A percentile compares a stretch with the other conserved stretches of the same genome.
These are phyloP conservation scores for Nibea albiflora DNA, from an alignment of 2,113 vertebrate species.

Conservation along the genomic window DNA sequence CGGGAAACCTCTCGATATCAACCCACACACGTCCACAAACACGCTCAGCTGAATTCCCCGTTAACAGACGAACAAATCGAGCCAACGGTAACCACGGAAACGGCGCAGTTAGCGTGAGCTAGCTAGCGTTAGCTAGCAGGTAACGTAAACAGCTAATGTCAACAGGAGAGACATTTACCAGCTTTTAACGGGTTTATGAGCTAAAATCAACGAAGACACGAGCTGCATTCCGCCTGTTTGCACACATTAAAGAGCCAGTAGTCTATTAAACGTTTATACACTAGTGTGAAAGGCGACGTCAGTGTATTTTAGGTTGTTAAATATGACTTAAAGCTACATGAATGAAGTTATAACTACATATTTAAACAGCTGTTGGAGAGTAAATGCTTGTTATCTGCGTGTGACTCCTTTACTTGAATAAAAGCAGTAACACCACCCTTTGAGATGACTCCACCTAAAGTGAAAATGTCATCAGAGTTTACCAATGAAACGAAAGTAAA, in stretches of 20 bases:
- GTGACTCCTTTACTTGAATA: too few species aligned
- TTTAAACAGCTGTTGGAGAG: too few species aligned
- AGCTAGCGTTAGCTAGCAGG: slow-evolving; percentile 22
- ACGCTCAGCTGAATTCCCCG: not conserved
- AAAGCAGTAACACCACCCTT: too few species aligned
- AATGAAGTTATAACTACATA: too few species aligned
- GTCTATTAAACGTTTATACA: not conserved
- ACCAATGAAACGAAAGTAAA: too few species aligned
- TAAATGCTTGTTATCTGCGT: too few species aligned
- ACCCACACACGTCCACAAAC: fast-evolving
- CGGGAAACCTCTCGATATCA: not conserved
- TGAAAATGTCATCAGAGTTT: too few species aligned
- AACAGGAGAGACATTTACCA: not conserved
- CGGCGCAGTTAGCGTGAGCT: not conserved
- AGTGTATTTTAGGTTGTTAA: not conserved
- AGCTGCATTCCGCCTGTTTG: too few species aligned
- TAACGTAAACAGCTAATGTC: not conserved
- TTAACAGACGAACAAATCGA: fast-evolving
- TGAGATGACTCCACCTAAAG: too few species aligned
- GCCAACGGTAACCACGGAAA: fast-evolving
- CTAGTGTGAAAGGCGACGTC: not conserved
- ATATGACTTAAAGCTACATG: too few species aligned
- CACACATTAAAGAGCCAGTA: not conserved
- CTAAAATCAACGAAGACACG: too few species aligned
- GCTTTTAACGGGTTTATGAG: too few species aligned